Evolutionary conservation across 2,888 invertebrate genomes (phyloP).

Genomic region (Microplitis deprimator): DNA sequence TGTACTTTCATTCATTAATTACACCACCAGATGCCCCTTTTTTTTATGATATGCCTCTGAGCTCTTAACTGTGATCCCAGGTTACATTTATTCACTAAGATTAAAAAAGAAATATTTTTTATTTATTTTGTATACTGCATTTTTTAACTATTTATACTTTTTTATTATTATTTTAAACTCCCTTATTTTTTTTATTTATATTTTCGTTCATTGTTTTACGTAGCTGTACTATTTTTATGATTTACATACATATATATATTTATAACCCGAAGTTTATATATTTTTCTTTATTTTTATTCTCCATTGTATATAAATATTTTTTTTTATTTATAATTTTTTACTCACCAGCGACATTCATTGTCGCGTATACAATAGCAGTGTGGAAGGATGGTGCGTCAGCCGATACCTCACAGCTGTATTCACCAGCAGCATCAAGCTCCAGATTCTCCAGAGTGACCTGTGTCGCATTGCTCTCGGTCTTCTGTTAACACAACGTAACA

Average conservation of each 20-base stretch:
- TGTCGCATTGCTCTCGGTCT: conserved; percentile 66
- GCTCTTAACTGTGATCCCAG: conserved; percentile 3
- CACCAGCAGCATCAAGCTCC: conserved; percentile 64
- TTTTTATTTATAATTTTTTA: conserved; percentile 20
- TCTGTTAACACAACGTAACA: conserved; percentile 54
- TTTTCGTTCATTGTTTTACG: neutral
- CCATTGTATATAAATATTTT: conserved; percentile 1
- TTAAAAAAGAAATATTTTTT: conserved; percentile 9
- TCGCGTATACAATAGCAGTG: conserved; percentile 62
- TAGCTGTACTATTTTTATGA: neutral
- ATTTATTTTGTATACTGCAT: neutral
- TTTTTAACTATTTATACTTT: conserved; percentile 29
- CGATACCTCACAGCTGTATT: conserved; percentile 68
- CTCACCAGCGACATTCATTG: conserved; percentile 68
- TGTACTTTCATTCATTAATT: conserved; percentile 40
- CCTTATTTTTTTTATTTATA: conserved; percentile 19
- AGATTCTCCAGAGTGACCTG: conserved; percentile 64
- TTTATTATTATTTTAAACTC: conserved; percentile 5
- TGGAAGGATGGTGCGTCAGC: conserved; percentile 69
- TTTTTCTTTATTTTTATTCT: conserved; percentile 25
- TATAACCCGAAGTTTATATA: neutral
- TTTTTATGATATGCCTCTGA: conserved; percentile 23
- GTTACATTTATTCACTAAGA: conserved; percentile 6
- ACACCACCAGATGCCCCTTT: conserved; percentile 35
- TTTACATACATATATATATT: neutral